phyloP scores from a whole-genome alignment of 2,888 invertebrate genomes.

The Agrochola macilenta region DNA sequence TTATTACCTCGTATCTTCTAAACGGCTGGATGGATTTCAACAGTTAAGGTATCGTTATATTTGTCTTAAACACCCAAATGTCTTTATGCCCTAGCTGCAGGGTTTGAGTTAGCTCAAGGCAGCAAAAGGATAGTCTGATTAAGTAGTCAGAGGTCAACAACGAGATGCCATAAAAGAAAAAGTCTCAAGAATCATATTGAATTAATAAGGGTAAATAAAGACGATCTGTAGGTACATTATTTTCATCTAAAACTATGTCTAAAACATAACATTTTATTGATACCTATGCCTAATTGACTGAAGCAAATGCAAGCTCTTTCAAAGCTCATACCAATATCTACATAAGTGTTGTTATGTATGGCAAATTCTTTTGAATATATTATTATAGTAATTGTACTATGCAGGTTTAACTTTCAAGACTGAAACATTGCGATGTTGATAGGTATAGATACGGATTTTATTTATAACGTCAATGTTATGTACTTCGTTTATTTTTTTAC shows the following conservation, averaged over 20 bases:
- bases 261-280: neutral
- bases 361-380: neutral
- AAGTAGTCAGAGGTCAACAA: too few species aligned
- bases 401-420: neutral
- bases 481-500: neutral
- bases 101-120: too few species aligned
- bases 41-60: too few species aligned
- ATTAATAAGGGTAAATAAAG: neutral
- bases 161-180: too few species aligned
- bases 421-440: neutral
- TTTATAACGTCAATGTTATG: neutral
- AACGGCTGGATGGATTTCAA: too few species aligned
- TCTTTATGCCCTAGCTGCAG: too few species aligned
- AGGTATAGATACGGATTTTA: neutral
- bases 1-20: too few species aligned
- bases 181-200: neutral
- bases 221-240: too few species aligned
- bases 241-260: too few species aligned
- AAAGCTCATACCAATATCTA: neutral
- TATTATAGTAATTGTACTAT: neutral
- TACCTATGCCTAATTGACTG: neutral
- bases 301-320: neutral
- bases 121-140: too few species aligned
- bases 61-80: too few species aligned
- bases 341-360: too few species aligned